A percentile compares a stretch with the other conserved stretches of the same genome.
These are phyloP conservation scores for Hafferia zeledoni DNA, from an alignment of 2,797 vertebrate genomes.

Conservation along the genomic window DNA sequence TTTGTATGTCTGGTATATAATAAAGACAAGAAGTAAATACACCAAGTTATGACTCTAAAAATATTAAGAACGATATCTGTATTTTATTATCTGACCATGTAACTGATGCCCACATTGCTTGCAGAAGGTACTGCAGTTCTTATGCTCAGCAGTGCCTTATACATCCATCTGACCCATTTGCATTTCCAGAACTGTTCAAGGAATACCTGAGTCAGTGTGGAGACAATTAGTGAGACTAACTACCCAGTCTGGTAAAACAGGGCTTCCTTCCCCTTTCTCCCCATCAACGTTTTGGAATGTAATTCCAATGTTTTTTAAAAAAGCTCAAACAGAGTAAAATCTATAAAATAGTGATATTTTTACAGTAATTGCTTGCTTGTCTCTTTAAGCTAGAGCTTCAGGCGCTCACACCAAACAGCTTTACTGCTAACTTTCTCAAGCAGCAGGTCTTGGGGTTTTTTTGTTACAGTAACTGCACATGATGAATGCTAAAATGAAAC, in stretches of 20 bases:
- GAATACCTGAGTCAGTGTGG: neutral
- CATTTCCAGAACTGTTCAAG: neutral
- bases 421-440: neutral
- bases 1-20: neutral
- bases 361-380: neutral
- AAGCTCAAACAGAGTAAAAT: neutral
- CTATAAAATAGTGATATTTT: neutral
- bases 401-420: neutral
- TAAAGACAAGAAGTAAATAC: neutral
- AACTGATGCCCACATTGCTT: neutral
- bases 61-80: neutral
- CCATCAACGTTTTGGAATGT: neutral
- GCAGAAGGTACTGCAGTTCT: neutral
- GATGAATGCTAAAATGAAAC: neutral
- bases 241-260: neutral
- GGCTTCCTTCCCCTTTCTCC: neutral
- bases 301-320: neutral
- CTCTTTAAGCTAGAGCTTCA: neutral
- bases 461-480: neutral
- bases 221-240: neutral
- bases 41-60: neutral
- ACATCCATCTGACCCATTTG: neutral
- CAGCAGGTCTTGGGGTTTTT: neutral
- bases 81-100: neutral
- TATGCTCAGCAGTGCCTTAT: neutral